phyloP scores from a whole-genome alignment of 2,113 vertebrate species.

The Toxostoma redivivum region DNA sequence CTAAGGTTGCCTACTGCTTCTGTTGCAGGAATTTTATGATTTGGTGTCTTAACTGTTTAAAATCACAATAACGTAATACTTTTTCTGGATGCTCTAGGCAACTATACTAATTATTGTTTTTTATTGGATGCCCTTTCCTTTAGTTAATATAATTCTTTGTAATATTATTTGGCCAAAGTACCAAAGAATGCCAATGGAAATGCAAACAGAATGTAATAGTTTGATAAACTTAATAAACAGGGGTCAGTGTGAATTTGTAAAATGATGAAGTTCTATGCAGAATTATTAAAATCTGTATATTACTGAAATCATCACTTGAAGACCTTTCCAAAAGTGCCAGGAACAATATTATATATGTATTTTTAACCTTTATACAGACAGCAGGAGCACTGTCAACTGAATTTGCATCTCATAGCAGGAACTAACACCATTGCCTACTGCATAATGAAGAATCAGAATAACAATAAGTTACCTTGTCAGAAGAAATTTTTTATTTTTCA shows the following conservation, averaged over 20 bases:
- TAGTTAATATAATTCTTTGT: not conserved
- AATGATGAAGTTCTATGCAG: not conserved
- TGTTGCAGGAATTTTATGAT: slow-evolving; percentile 2
- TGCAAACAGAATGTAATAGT: not conserved
- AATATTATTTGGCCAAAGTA: not conserved
- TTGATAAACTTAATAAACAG: slow-evolving; percentile 2
- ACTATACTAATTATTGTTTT: not conserved
- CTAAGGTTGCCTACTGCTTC: not conserved
- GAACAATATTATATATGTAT: slow-evolving; percentile 30
- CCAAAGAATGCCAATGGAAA: not conserved
- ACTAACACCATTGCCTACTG: slow-evolving; percentile 3
- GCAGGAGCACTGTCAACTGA: slow-evolving; percentile 36
- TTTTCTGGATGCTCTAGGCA: not conserved
- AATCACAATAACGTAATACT: not conserved
- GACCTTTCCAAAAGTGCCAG: slow-evolving; percentile 40
- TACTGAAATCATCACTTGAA: slow-evolving; percentile 34
- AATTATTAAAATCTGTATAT: slow-evolving; percentile 20
- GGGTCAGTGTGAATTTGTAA: slow-evolving; percentile 1
- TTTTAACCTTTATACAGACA: slow-evolving; percentile 61
- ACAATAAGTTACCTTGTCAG: slow-evolving; percentile 56
- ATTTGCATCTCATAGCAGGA: slow-evolving; percentile 60
- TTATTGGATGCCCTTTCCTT: not conserved
- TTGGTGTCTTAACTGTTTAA: not conserved
- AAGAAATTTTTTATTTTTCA: not conserved
- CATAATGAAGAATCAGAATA: slow-evolving; percentile 57